Percentiles rank a stretch among this genome's conserved stretches.
Evolutionary conservation across 64 coral and sea anemone genomes (phyloP).

Genomic region (Pocillopora verrucosa): DNA sequence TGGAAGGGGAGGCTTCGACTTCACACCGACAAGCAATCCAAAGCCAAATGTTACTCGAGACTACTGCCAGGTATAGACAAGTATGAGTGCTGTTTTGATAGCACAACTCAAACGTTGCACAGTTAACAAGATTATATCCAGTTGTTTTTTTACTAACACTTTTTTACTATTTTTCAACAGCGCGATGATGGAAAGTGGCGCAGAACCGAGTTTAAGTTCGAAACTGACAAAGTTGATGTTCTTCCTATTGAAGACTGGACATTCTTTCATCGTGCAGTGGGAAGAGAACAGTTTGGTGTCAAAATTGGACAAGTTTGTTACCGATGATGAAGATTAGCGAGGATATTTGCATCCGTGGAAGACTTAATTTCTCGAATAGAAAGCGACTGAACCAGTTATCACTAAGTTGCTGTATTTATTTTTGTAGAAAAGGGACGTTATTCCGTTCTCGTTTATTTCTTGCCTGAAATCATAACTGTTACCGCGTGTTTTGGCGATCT

Average conservation of each 20-base stretch:
- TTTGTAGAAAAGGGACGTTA: background rate
- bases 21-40: slow-evolving; percentile 61
- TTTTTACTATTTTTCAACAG: slow-evolving; percentile 14
- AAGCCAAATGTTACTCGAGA: slow-evolving; percentile 71
- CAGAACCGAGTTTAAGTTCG: slow-evolving; percentile 58
- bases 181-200: slow-evolving; percentile 71
- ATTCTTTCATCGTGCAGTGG: slow-evolving; percentile 52
- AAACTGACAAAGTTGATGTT: slow-evolving; percentile 39
- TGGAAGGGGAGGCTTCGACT: slow-evolving; percentile 72
- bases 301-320: slow-evolving; percentile 71
- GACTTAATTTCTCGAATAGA: background rate
- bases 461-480: background rate
- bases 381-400: background rate
- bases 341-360: background rate
- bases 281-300: slow-evolving; percentile 54
- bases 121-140: background rate
- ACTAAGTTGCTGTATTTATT: slow-evolving; percentile 38
- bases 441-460: background rate
- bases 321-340: slow-evolving; percentile 15
- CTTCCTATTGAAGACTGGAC: slow-evolving; percentile 61
- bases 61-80: slow-evolving; percentile 73
- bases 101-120: background rate
- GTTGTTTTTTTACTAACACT: background rate
- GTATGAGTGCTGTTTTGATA: too few species aligned
- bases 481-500: background rate